Conservation (phyloP, 2,113 vertebrate species). For the Aviceda subcristata region DNA sequence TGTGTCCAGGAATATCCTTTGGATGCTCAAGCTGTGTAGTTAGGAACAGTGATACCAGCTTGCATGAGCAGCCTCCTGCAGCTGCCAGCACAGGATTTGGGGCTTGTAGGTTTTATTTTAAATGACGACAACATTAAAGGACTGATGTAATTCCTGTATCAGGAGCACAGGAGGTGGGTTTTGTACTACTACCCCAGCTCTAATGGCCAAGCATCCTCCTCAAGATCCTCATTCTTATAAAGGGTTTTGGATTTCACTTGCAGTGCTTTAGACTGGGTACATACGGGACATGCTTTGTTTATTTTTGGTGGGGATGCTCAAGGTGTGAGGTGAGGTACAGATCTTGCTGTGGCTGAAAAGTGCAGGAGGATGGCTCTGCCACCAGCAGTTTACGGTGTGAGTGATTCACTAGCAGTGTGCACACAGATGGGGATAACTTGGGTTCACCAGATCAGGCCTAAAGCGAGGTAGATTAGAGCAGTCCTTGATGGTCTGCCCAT, state of each 20-base stretch:
- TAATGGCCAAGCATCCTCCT: not conserved
- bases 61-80: not conserved
- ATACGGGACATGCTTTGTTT: not conserved
- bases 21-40: not conserved
- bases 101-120: not conserved
- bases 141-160: not conserved
- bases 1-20: not conserved
- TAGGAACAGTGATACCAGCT: not conserved
- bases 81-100: not conserved
- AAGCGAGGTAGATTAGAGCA: not conserved
- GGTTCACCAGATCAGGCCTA: not conserved
- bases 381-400: not conserved
- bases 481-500: not conserved
- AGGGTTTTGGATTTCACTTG: not conserved
- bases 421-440: not conserved
- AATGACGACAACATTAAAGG: not conserved
- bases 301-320: not conserved
- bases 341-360: not conserved
- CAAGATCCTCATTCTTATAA: not conserved
- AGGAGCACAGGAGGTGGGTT: not conserved
- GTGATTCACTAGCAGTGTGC: not conserved
- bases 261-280: not conserved
- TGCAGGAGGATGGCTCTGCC: not conserved
- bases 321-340: not conserved
- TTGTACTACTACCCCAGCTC: not conserved